A percentile compares a stretch with the other conserved stretches of the same genome.
Conservation (phyloP, 2,113 vertebrate species). For the Tapirus terrestris region DNA sequence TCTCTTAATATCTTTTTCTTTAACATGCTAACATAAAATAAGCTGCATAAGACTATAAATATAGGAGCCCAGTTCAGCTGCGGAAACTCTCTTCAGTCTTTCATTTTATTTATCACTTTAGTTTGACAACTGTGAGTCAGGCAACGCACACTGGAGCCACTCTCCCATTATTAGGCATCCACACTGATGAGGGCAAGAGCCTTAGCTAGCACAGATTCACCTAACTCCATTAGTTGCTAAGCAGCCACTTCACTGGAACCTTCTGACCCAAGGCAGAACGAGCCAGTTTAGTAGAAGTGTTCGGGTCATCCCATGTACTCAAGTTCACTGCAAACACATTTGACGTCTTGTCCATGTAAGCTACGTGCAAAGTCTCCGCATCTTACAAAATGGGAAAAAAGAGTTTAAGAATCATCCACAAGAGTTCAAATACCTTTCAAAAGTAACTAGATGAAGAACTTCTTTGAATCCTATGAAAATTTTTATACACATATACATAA, state of each 20-base stretch:
- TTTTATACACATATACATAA: not conserved
- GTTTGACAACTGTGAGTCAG: not conserved
- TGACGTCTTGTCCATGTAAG: not conserved
- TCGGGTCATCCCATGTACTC: not conserved
- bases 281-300: constrained; percentile 13
- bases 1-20: not conserved
- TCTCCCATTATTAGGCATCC: not conserved
- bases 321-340: not conserved
- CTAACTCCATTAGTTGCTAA: constrained; percentile 70
- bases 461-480: not conserved
- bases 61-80: not conserved
- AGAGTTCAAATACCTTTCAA: constrained; percentile 5
- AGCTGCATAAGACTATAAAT: not conserved
- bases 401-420: not conserved
- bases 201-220: not conserved
- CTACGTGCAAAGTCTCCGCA: not conserved
- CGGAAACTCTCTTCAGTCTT: not conserved
- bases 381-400: not conserved
- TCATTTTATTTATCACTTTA: not conserved
- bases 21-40: constrained; percentile 1
- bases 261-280: constrained; percentile 46
- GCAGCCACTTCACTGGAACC: constrained; percentile 57
- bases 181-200: not conserved
- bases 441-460: not conserved
- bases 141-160: not conserved